Conservation (phyloP, 2,113 vertebrate genomes). For the Strigops habroptila region DNA sequence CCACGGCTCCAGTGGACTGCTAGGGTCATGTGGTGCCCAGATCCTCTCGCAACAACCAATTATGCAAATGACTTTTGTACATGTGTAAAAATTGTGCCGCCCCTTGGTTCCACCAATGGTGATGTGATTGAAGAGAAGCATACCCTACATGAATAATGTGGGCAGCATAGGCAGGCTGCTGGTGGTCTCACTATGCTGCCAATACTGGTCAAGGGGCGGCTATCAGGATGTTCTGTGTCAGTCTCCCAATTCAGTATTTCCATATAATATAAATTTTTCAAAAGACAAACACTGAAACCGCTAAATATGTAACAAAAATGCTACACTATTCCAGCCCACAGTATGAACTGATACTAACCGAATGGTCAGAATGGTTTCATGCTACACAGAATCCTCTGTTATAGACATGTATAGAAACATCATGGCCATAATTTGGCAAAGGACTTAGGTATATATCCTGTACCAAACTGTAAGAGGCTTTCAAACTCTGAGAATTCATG, state of each 20-base stretch:
- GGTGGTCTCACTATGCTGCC: not conserved
- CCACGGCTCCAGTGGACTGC: fast-evolving
- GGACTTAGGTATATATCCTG: not conserved
- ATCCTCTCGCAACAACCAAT: not conserved
- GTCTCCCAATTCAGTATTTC: not conserved
- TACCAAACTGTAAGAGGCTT: not conserved
- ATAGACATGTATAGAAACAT: not conserved
- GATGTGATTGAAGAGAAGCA: not conserved
- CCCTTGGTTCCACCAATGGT: not conserved
- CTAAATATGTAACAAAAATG: not conserved
- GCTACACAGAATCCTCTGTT: not conserved
- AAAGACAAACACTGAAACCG: not conserved
- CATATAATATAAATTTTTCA: not conserved
- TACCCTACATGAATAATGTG: too few relatives aligned
- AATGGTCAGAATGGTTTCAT: not conserved
- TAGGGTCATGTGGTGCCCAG: not conserved
- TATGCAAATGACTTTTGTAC: not conserved
- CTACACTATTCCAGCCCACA: not conserved
- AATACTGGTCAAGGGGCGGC: fast-evolving
- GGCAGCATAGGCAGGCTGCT: not conserved
- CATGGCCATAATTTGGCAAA: not conserved
- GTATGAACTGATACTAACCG: not conserved
- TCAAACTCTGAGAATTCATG: fast-evolving
- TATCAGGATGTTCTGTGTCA: not conserved
- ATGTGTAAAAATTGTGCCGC: fast-evolving